Evolutionary conservation across 2,113 vertebrate genomes (phyloP).

Genomic region (Dermatemys mawii): DNA sequence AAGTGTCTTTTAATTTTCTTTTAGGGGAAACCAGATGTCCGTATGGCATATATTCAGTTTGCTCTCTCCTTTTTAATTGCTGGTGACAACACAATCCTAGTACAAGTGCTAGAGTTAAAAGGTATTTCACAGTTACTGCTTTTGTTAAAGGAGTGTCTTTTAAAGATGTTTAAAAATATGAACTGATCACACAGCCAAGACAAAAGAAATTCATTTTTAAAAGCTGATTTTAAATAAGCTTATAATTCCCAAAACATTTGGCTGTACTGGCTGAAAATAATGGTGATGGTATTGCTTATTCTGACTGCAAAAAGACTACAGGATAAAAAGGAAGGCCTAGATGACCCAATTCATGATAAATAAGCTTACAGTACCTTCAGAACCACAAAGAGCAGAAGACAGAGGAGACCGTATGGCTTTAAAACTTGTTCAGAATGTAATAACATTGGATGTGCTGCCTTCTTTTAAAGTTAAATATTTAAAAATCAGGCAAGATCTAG

Average conservation of each 20-base stretch:
- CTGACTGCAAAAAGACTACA: not conserved
- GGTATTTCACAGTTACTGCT: constrained; percentile 76
- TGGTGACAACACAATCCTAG: constrained; percentile 84
- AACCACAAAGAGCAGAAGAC: not conserved
- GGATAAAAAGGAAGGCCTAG: not conserved
- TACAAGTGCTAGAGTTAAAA: constrained; percentile 91
- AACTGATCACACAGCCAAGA: not conserved
- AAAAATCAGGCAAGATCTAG: not conserved
- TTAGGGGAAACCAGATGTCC: constrained; percentile 89
- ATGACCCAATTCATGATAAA: not conserved
- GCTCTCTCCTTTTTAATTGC: constrained; percentile 91
- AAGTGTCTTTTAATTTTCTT: not conserved
- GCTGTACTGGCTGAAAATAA: not conserved
- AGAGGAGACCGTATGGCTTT: not conserved
- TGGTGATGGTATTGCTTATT: not conserved
- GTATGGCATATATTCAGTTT: constrained; percentile 92
- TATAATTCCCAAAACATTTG: not conserved
- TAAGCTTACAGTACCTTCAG: not conserved
- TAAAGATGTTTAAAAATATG: not conserved
- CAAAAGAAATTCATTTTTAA: not conserved
- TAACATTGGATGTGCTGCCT: not conserved
- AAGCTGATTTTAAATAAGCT: accelerated
- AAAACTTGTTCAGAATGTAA: not conserved
- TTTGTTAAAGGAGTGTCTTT: not conserved
- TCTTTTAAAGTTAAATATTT: not conserved